A percentile compares a stretch with the other conserved stretches of the same genome.
phyloP scores from a whole-genome alignment of 1,140 invertebrate genomes.

The Mycetomoellerius zeteki region DNA sequence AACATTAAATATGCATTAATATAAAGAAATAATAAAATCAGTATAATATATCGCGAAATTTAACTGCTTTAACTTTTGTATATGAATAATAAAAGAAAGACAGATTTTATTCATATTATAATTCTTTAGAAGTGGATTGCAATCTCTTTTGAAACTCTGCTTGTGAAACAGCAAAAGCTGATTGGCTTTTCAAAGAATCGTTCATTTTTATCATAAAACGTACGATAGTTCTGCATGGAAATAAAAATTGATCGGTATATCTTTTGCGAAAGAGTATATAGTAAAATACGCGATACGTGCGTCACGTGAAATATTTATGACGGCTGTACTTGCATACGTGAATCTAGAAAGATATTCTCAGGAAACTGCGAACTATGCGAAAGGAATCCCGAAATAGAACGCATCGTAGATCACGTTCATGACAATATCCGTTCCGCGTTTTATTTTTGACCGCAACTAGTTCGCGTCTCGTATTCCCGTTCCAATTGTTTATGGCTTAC shows the following conservation, averaged over 20 bases:
- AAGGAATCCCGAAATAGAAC: background rate
- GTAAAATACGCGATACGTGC: constrained; percentile 28
- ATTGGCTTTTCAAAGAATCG: background rate
- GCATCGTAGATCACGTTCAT: background rate
- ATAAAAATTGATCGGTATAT: constrained; percentile 44
- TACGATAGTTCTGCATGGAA: background rate
- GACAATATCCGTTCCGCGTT: background rate
- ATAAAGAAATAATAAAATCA: background rate
- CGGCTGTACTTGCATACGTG: background rate
- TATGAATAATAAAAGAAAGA: background rate
- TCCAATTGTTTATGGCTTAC: background rate
- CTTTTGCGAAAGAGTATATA: constrained; percentile 1
- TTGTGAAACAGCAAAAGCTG: background rate
- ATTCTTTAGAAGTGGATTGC: background rate
- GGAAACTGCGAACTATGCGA: background rate
- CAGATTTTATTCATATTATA: background rate
- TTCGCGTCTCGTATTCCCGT: background rate
- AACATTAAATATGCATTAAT: background rate
- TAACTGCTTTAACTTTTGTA: background rate
- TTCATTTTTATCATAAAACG: constrained; percentile 37
- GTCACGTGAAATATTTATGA: constrained; percentile 45
- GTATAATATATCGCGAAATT: background rate
- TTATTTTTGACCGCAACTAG: background rate
- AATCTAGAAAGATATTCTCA: background rate
- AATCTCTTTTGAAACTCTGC: background rate